Evolutionary conservation across 92 coral and sea anemone genomes (phyloP).

Genomic region (Anthopleura xanthogrammica): DNA sequence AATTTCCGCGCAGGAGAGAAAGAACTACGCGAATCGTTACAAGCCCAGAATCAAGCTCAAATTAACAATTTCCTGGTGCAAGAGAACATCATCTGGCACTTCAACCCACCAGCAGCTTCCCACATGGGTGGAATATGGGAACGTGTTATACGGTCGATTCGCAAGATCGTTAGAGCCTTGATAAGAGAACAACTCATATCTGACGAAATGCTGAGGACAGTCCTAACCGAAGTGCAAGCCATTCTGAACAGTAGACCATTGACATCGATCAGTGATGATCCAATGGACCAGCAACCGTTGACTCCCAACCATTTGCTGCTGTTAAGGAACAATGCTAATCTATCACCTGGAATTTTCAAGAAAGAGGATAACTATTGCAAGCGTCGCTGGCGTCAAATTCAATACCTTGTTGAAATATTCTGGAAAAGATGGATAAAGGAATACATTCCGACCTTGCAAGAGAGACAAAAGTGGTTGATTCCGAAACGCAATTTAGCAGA

Average conservation of each 20-base stretch:
- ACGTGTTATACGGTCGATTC: constrained; percentile 18
- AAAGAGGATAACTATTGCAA: constrained; percentile 24
- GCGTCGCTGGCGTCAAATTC: constrained; percentile 29
- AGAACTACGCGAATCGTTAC: constrained; percentile 23
- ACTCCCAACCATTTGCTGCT: constrained; percentile 39
- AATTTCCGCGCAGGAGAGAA: constrained; percentile 25
- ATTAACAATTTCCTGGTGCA: constrained; percentile 17
- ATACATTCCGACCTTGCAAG: constrained; percentile 24
- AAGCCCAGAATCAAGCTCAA: constrained; percentile 19
- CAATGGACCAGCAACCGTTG: constrained; percentile 24
- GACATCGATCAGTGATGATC: constrained; percentile 32
- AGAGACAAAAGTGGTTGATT: constrained; percentile 22
- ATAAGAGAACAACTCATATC: constrained; percentile 21
- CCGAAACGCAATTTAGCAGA: constrained; percentile 1
- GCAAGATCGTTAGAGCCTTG: constrained; percentile 35
- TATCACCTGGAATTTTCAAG: constrained; percentile 27
- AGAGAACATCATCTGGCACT: constrained; percentile 31
- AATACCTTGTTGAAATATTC: constrained; percentile 28
- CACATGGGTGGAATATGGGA: constrained; percentile 45
- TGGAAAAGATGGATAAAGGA: constrained; percentile 34
- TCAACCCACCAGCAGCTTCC: constrained; percentile 35
- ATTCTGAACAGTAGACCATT: constrained; percentile 32
- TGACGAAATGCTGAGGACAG: constrained; percentile 32
- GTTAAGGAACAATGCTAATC: constrained; percentile 20
- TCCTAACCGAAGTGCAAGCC: constrained; percentile 30